Evolutionary conservation across 2,113 vertebrate species (phyloP).

Genomic region (Ammodytes marinus): DNA sequence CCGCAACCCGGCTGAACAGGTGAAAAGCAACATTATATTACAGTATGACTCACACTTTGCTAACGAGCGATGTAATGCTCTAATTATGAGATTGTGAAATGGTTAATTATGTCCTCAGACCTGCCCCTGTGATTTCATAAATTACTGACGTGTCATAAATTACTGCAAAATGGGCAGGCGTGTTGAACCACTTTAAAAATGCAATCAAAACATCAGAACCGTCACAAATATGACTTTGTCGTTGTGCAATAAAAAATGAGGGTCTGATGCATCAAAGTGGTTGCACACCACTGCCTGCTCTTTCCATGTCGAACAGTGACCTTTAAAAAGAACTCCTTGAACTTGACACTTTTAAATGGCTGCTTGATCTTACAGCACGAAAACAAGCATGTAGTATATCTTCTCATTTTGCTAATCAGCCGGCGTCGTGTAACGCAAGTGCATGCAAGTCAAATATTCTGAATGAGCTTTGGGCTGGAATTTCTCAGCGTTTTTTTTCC

Average conservation of each 20-base stretch:
- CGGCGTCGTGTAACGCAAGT: conserved; percentile 62
- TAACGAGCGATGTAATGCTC: conserved; percentile 14
- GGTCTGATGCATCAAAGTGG: conserved; percentile 7
- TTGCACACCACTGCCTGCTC: neutral
- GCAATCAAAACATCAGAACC: neutral
- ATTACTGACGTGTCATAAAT: neutral
- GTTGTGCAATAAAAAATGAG: neutral
- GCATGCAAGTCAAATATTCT: conserved; percentile 72
- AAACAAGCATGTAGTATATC: conserved; percentile 32
- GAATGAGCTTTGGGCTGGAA: conserved; percentile 58
- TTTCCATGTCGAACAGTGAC: neutral
- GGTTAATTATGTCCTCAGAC: conserved; percentile 1
- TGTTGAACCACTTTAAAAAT: conserved; percentile 14
- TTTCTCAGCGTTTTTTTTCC: conserved; percentile 60
- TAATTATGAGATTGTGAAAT: conserved; percentile 27
- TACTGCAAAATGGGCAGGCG: neutral
- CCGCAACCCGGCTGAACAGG: conserved; percentile 26
- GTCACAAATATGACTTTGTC: conserved; percentile 1
- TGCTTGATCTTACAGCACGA: conserved; percentile 27
- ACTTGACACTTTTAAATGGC: conserved; percentile 7
- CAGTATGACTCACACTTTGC: conserved; percentile 22
- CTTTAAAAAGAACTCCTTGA: neutral
- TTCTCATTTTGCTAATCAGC: conserved; percentile 67
- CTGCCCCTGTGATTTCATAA: neutral
- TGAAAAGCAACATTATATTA: conserved; percentile 15